Evolutionary conservation across 2,888 invertebrate genomes (phyloP).

Genomic region (Noctua janthina): DNA sequence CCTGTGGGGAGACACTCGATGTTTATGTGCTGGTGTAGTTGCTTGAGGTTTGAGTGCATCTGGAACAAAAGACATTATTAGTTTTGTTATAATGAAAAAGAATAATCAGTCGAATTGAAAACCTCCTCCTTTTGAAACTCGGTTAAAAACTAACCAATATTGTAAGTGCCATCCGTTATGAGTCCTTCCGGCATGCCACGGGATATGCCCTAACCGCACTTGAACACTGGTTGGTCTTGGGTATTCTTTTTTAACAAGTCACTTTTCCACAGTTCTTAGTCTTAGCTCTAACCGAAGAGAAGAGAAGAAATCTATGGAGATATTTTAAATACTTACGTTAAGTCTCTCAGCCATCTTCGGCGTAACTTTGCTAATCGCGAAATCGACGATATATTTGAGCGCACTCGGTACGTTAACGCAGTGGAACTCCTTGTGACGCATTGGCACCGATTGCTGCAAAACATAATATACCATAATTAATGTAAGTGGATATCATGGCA

Average conservation of each 20-base stretch:
- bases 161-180: neutral
- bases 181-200: neutral
- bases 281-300: neutral
- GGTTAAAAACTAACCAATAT: neutral
- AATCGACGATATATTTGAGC: constrained; percentile 94
- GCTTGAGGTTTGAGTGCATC: constrained; percentile 90
- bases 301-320: neutral
- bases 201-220: neutral
- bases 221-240: neutral
- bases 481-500: constrained; percentile 43
- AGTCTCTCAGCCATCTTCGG: constrained; percentile 93
- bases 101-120: neutral
- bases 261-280: neutral
- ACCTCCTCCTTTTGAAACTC: neutral
- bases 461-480: constrained; percentile 50
- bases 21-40: constrained; percentile 91
- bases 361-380: constrained; percentile 92
- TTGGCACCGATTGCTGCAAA: constrained; percentile 93
- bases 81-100: neutral
- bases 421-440: constrained; percentile 95
- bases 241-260: neutral
- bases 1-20: constrained; percentile 92
- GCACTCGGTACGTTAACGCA: constrained; percentile 93
- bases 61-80: constrained; percentile 73
- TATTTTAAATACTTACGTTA: constrained; percentile 83